A percentile compares a stretch with the other conserved stretches of the same genome.
Conservation (phyloP, 2,888 invertebrate species). For the Limnephilus lunatus region DNA sequence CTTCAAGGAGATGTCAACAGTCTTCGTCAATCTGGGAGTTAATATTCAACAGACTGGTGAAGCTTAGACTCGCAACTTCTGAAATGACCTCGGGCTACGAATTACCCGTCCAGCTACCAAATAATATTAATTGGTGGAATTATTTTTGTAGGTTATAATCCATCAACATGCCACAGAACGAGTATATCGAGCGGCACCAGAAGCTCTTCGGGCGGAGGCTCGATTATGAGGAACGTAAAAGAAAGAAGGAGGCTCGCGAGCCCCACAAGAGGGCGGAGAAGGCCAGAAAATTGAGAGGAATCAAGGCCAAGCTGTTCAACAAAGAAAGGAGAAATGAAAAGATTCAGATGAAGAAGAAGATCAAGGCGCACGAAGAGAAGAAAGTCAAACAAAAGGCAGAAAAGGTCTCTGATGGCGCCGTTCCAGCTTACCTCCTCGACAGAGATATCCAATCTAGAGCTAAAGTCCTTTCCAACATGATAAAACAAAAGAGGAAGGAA, state of each 20-base stretch:
- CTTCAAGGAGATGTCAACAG: slow-evolving; percentile 43
- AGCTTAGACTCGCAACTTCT: slow-evolving; percentile 47
- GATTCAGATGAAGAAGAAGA: slow-evolving; percentile 99
- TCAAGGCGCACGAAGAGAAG: slow-evolving; percentile 97
- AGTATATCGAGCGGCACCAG: slow-evolving; percentile 98
- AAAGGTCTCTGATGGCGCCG: slow-evolving; percentile 91
- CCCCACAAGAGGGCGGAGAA: slow-evolving; percentile 94
- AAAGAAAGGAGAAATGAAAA: slow-evolving; percentile 98
- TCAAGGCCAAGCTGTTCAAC: slow-evolving; percentile 98
- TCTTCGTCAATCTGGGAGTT: slow-evolving; percentile 37
- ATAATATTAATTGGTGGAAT: not conserved
- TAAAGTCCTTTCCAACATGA: slow-evolving; percentile 98
- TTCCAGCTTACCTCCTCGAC: slow-evolving; percentile 98
- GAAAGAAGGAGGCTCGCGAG: slow-evolving; percentile 96
- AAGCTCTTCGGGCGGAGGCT: slow-evolving; percentile 97
- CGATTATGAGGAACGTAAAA: slow-evolving; percentile 97
- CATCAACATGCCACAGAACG: slow-evolving; percentile 97
- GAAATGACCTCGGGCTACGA: slow-evolving; percentile 59
- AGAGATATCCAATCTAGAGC: slow-evolving; percentile 95
- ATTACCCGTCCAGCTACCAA: not conserved
- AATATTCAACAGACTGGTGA: slow-evolving; percentile 35
- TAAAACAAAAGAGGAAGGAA: slow-evolving; percentile 99
- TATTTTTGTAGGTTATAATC: slow-evolving; percentile 68
- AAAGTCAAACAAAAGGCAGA: slow-evolving; percentile 91
- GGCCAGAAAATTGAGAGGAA: slow-evolving; percentile 93